These are phyloP conservation scores for Ctenopoma kingsleyae DNA, from an alignment of 2,797 vertebrate genomes.

Conservation along the genomic window DNA sequence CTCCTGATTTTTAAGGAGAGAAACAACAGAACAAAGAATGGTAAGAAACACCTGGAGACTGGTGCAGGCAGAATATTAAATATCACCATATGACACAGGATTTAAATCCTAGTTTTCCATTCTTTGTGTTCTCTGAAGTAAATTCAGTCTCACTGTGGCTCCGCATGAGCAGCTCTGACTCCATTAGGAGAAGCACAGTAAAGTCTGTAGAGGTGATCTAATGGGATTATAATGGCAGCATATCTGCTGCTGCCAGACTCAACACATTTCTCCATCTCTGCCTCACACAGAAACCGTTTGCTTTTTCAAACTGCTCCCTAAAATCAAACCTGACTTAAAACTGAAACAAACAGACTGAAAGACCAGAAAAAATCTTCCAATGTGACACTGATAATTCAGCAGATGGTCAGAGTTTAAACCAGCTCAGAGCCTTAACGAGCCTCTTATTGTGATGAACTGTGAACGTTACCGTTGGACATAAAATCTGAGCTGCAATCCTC, in stretches of 20 bases:
- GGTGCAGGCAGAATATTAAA: neutral
- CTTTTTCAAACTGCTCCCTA: neutral
- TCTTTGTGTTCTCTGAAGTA: too few species aligned
- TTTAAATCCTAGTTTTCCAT: neutral
- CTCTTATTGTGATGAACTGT: constrained; percentile 3
- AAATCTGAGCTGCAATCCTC: too few species aligned
- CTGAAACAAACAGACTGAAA: neutral
- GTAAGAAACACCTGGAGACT: neutral
- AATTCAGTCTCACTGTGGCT: too few species aligned
- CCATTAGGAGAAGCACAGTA: constrained; percentile 1
- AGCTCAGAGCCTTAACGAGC: neutral
- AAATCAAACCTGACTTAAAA: neutral
- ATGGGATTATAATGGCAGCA: constrained; percentile 35
- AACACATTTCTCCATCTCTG: neutral
- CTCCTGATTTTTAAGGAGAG: constrained; percentile 5
- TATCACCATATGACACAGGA: neutral
- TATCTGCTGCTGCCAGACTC: constrained; percentile 22
- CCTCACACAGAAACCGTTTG: neutral
- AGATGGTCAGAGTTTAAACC: neutral
- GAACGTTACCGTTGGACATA: too few species aligned
- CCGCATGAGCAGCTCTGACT: constrained; percentile 1
- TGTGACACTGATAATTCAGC: neutral
- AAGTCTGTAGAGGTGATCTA: constrained; percentile 23
- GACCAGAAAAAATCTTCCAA: neutral
- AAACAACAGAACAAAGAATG: neutral